Percentiles rank a stretch among this genome's conserved stretches.
Conservation (phyloP, 1,140 invertebrate species). For the Scaptomyza montana region DNA sequence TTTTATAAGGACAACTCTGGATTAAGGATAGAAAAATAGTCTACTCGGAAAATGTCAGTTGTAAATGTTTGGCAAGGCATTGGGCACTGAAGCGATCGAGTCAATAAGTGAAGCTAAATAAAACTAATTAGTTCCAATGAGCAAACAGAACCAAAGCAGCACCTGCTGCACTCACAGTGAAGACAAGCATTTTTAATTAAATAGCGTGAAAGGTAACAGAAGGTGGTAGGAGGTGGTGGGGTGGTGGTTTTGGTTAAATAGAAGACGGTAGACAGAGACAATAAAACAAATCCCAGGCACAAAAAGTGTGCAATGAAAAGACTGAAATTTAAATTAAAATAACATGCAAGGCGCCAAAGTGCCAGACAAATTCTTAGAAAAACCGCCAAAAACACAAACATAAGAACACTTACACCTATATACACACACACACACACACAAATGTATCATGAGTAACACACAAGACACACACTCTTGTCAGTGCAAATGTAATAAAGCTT, state of each 20-base stretch:
- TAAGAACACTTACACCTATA: constrained; percentile 14
- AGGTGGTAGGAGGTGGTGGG: background rate
- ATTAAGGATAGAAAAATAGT: too few relatives aligned
- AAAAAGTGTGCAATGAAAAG: constrained; percentile 76
- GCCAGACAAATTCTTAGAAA: constrained; percentile 73
- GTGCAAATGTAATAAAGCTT: constrained; percentile 78
- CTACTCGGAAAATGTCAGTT: constrained; percentile 69
- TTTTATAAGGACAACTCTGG: background rate
- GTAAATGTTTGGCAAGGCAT: constrained; percentile 56
- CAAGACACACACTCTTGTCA: constrained; percentile 11
- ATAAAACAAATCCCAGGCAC: constrained; percentile 73
- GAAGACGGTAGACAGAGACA: constrained; percentile 39
- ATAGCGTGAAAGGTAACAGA: constrained; percentile 19
- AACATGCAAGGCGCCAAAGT: constrained; percentile 72
- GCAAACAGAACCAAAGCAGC: constrained; percentile 60
- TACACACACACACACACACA: constrained; percentile 36
- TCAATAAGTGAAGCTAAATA: constrained; percentile 71
- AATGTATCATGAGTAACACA: constrained; percentile 56
- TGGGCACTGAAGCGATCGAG: constrained; percentile 20
- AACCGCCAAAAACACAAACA: constrained; percentile 61
- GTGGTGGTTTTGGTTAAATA: background rate
- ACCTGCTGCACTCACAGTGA: constrained; percentile 20
- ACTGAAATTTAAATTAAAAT: constrained; percentile 83
- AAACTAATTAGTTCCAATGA: constrained; percentile 81
- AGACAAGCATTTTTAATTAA: constrained; percentile 76